Evolutionary conservation across 2,113 vertebrate genomes (phyloP), one percentile per base, ranked within the genome.

Genomic region (Lanius ludovicianus): DNA sequence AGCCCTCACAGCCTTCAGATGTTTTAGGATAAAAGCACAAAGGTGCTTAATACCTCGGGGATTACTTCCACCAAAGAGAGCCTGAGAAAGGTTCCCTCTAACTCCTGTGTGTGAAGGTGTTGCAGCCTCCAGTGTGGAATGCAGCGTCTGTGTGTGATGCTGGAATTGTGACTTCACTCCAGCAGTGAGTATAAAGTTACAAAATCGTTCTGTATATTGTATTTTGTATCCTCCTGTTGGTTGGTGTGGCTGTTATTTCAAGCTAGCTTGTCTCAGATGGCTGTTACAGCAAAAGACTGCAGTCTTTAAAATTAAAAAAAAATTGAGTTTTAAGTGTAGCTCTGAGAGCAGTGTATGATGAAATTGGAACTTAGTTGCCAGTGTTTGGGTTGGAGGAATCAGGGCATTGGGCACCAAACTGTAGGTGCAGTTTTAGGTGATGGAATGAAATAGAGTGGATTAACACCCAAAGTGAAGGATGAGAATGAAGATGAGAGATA

Each of bases 81-180:
- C 33, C 50, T 77, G 87, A 55, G 63, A 52, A 90, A 62, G 76
- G 86, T 41, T 10, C 30, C 53, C 60, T 67, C 15, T 13, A 7
- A 16, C 15, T 56, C 30, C 37, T 12, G 7, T 11, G 39, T 5
- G 14, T 41, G 73, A 55, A 86, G 59, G 44, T 80, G 67, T 20
- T 71, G 49, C 20, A 75, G 88, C 47, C 79, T 50, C 5, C 3
- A 4, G 64, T 6, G 46, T n/a, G 42, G 41, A 3, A 46, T 7
- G n/a, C 47, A 2, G 2, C 6, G 25, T 5, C 30, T 25, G 7
- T 1, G 1, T 15, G n/a, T 27, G 30, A 39, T 16, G 42, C 8
- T 65, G 56, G 55, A 46, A 27, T 33, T 15, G 65, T 24, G 49
- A 23, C 42, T 69, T 49, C 27, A 2, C 17, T 35, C 47, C 7